Evolutionary conservation across 2,888 invertebrate genomes (phyloP).

Genomic region (Limnephilus marmoratus): DNA sequence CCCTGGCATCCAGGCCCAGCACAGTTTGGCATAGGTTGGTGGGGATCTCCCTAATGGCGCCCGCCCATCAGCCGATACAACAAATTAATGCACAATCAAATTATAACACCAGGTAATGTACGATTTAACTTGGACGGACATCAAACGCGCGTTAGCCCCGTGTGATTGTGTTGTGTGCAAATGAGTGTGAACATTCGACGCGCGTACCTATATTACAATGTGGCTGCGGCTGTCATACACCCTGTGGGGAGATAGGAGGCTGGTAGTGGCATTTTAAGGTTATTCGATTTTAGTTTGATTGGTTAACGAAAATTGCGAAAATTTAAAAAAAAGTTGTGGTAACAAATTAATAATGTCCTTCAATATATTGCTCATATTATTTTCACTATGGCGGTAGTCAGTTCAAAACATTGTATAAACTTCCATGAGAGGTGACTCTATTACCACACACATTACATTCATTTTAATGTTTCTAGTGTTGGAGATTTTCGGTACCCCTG

Average conservation of each 20-base stretch:
- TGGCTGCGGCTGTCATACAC: neutral
- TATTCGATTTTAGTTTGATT: no score
- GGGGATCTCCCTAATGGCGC: conserved; percentile 10
- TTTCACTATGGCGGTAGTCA: no score
- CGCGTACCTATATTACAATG: neutral
- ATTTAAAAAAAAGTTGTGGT: no score
- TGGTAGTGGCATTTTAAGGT: neutral
- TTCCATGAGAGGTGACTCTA: no score
- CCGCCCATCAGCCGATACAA: conserved; percentile 49
- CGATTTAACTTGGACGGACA: conserved; percentile 53
- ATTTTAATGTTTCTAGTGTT: no score
- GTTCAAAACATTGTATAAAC: no score
- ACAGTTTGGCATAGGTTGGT: neutral
- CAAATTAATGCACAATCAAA: conserved; percentile 57
- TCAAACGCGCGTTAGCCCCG: conserved; percentile 30
- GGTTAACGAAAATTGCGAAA: no score
- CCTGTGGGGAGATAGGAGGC: neutral
- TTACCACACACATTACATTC: no score
- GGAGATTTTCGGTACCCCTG: no score
- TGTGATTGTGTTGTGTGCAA: conserved; percentile 36
- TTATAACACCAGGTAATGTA: conserved; percentile 56
- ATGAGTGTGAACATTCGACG: conserved; percentile 27
- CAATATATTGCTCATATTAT: no score
- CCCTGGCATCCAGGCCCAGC: neutral
- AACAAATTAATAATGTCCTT: no score